Percentiles rank a stretch among this genome's conserved stretches.
These are phyloP conservation scores for Coleophora flavipennella DNA, from an alignment of 2,888 invertebrate species.

Conservation along the genomic window DNA sequence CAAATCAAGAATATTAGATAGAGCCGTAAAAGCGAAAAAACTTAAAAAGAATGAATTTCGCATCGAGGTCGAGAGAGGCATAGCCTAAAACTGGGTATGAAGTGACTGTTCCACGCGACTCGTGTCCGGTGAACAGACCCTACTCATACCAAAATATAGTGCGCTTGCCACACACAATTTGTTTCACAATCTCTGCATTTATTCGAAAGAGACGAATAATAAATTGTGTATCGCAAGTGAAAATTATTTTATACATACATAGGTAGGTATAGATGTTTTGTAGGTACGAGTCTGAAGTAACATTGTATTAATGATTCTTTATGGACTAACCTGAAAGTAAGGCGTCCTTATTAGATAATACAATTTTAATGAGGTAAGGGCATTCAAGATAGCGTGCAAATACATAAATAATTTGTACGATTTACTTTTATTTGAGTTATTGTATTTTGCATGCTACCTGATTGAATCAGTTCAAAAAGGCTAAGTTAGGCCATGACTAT, in stretches of 20 bases:
- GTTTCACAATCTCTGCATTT: constrained; percentile 63
- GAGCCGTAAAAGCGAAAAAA: too few relatives aligned
- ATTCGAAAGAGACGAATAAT: constrained; percentile 54
- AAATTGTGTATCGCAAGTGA: constrained; percentile 8
- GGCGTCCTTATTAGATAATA: constrained; percentile 1
- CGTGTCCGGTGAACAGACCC: background rate
- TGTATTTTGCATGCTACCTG: constrained; percentile 7
- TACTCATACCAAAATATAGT: too few relatives aligned
- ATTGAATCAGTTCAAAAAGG: constrained; percentile 15
- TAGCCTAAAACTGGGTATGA: too few relatives aligned
- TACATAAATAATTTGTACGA: background rate
- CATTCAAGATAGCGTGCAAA: constrained; percentile 12
- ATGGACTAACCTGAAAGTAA: background rate
- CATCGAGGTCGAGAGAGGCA: too few relatives aligned
- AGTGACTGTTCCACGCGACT: background rate
- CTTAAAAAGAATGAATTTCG: too few relatives aligned
- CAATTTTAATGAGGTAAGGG: constrained; percentile 8
- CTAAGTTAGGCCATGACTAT: constrained; percentile 30
- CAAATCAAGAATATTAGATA: too few relatives aligned
- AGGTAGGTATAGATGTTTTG: background rate
- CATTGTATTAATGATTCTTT: constrained; percentile 3
- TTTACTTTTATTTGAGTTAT: background rate
- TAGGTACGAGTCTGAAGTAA: constrained; percentile 3
- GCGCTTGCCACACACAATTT: constrained; percentile 42
- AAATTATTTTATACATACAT: background rate